phyloP scores from a whole-genome alignment of 2,113 vertebrate species.

The Aplodontia rufa region DNA sequence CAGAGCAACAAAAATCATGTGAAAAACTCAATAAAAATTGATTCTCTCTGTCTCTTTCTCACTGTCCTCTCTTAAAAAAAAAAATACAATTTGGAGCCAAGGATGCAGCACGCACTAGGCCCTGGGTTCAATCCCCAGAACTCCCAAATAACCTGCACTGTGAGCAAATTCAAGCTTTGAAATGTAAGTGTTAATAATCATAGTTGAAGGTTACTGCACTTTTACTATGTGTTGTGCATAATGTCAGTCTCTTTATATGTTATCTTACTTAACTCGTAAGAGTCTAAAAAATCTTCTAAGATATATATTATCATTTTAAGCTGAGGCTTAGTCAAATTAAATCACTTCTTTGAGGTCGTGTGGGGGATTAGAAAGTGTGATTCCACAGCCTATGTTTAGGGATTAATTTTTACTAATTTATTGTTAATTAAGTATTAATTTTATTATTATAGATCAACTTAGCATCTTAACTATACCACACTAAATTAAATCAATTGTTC shows the following conservation, averaged over 20 bases:
- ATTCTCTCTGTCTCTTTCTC: too few relatives aligned
- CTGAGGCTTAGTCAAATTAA: not conserved
- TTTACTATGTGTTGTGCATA: not conserved
- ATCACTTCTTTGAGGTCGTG: not conserved
- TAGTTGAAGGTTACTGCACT: not conserved
- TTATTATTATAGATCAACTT: not conserved
- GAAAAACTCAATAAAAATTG: too few relatives aligned
- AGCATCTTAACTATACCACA: not conserved
- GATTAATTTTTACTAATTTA: slow-evolving; percentile 28
- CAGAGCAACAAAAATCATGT: too few relatives aligned
- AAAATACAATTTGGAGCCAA: not conserved
- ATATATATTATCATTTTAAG: not conserved
- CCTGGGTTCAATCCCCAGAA: not conserved
- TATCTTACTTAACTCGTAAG: not conserved
- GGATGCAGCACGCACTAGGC: too few relatives aligned
- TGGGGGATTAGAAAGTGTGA: not conserved
- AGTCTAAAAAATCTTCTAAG: not conserved
- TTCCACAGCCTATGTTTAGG: not conserved
- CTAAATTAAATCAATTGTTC: not conserved
- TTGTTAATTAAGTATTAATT: slow-evolving; percentile 15
- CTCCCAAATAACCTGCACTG: not conserved
- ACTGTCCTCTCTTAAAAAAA: too few relatives aligned
- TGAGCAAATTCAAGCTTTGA: not conserved
- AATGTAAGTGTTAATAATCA: not conserved
- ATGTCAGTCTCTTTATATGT: not conserved